Conservation (phyloP, 1,140 invertebrate genomes). For the Pseudoatta argentina region DNA sequence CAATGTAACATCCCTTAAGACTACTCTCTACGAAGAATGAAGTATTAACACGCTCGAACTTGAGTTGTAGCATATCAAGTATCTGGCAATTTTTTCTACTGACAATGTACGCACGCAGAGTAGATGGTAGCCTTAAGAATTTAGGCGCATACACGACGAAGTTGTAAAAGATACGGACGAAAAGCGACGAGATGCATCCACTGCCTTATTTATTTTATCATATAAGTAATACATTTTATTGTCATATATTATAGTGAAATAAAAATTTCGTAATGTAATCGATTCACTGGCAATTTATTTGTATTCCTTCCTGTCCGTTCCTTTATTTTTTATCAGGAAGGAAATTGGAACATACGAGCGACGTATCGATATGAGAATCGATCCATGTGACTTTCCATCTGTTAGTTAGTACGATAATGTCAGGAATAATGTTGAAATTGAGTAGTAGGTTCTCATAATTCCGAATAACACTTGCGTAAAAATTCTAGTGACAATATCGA, state of each 20-base stretch:
- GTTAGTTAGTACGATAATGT: conserved; percentile 66
- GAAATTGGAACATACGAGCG: conserved; percentile 25
- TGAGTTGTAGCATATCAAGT: conserved; percentile 31
- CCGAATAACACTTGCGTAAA: conserved; percentile 20
- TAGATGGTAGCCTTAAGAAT: conserved; percentile 66
- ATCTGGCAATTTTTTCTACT: conserved; percentile 36
- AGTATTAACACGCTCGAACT: conserved; percentile 28
- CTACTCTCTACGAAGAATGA: conserved; percentile 56
- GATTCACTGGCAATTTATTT: conserved; percentile 20
- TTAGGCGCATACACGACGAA: conserved; percentile 50
- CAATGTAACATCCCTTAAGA: conserved; percentile 45
- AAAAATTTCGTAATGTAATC: conserved; percentile 79
- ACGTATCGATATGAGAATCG: conserved; percentile 19
- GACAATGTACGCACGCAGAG: conserved; percentile 6
- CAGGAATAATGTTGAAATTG: conserved; percentile 79
- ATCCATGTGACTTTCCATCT: conserved; percentile 40
- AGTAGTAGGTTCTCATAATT: conserved; percentile 59
- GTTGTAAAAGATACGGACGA: conserved; percentile 66
- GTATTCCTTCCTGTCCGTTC: neutral
- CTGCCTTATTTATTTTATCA: conserved; percentile 85
- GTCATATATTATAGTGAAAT: conserved; percentile 81
- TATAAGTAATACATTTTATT: conserved; percentile 81
- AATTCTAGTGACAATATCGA: conserved; percentile 68
- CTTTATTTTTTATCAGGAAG: neutral
- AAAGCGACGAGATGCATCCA: conserved; percentile 78